Conservation (phyloP, 2,888 invertebrate genomes). For the Pterobdella sp. region DNA sequence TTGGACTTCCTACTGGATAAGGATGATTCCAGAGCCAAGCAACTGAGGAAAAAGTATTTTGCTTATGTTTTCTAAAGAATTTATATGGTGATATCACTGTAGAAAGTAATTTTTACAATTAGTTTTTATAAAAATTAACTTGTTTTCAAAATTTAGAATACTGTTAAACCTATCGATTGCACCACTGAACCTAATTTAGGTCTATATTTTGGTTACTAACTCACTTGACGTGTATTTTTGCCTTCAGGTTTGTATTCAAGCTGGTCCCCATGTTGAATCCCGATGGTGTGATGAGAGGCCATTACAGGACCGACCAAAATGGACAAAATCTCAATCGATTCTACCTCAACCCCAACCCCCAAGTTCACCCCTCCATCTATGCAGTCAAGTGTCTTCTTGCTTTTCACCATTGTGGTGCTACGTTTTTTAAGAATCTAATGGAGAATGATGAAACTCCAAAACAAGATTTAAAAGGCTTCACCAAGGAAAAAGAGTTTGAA, state of each 20-base stretch:
- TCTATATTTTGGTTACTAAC: too few relatives aligned
- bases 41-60: constrained; percentile 58
- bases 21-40: constrained; percentile 67
- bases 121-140: too few relatives aligned
- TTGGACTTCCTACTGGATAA: constrained; percentile 66
- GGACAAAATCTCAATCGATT: constrained; percentile 81
- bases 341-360: constrained; percentile 69
- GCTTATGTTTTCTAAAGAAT: neutral
- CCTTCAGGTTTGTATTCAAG: constrained; percentile 69
- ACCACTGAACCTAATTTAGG: too few relatives aligned
- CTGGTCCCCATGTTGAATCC: constrained; percentile 83
- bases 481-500: too few relatives aligned
- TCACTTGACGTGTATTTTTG: too few relatives aligned
- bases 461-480: too few relatives aligned
- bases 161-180: too few relatives aligned
- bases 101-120: too few relatives aligned
- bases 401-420: constrained; percentile 48
- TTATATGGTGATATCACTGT: too few relatives aligned
- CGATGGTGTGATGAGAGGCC: constrained; percentile 77
- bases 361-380: constrained; percentile 73
- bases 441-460: neutral
- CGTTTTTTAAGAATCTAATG: neutral
- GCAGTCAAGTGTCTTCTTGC: constrained; percentile 66
- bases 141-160: too few relatives aligned
- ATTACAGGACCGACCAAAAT: constrained; percentile 66